Evolutionary conservation across 2,888 invertebrate species (phyloP).

Genomic region (Nezara viridula): DNA sequence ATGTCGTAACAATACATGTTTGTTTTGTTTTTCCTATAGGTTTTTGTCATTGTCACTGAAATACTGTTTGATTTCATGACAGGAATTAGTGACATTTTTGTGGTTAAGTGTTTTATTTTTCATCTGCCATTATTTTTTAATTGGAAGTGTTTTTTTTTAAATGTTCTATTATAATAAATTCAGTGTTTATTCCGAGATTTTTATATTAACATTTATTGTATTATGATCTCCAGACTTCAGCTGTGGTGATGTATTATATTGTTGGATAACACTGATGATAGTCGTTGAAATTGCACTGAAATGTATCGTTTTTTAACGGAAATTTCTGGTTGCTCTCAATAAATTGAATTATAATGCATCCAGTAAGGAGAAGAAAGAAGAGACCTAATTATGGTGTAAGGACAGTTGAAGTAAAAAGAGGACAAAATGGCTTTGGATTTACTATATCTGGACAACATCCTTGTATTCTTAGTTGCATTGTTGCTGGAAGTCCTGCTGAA

Average conservation of each 20-base stretch:
- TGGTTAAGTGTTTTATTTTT: neutral
- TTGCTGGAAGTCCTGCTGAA: conserved; percentile 90
- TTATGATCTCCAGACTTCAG: neutral
- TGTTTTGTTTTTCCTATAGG: neutral
- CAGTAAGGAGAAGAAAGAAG: conserved; percentile 78
- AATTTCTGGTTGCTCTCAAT: neutral
- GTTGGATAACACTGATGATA: neutral
- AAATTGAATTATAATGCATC: conserved; percentile 71
- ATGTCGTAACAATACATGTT: neutral
- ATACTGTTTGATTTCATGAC: neutral
- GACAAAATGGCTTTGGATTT: conserved; percentile 94
- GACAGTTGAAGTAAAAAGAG: conserved; percentile 87
- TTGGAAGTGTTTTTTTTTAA: neutral
- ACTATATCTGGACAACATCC: conserved; percentile 97
- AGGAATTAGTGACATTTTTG: neutral
- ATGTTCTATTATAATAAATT: neutral
- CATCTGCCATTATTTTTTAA: neutral
- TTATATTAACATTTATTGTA: neutral
- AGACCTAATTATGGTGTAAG: conserved; percentile 82
- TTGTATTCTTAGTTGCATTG: conserved; percentile 94
- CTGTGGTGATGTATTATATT: neutral
- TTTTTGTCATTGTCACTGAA: neutral
- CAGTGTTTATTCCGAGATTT: neutral
- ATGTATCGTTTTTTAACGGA: neutral
- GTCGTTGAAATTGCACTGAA: neutral